Percentiles rank a stretch among this genome's conserved stretches.
Conservation (phyloP, 2,113 vertebrate genomes). For the Pollachius pollachius region DNA sequence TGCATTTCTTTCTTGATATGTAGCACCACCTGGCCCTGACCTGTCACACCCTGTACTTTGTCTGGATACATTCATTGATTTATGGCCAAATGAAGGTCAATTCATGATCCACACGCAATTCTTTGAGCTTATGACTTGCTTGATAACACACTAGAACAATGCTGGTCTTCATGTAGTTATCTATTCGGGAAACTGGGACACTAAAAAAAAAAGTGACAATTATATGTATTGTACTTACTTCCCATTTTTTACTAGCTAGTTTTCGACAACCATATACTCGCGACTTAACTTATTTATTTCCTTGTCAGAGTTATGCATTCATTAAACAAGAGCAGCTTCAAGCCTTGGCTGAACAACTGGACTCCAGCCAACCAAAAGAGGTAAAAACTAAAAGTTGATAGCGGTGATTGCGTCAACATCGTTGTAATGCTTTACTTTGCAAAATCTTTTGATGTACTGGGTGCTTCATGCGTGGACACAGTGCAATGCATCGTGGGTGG, state of each 20-base stretch:
- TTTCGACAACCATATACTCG: neutral
- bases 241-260: neutral
- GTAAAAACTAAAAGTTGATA: constrained; percentile 59
- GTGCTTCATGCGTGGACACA: neutral
- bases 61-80: neutral
- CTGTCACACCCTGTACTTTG: no score
- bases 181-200: neutral
- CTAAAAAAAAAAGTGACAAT: neutral
- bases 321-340: constrained; percentile 94
- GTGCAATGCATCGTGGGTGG: neutral
- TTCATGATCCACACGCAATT: neutral
- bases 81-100: neutral
- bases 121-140: neutral
- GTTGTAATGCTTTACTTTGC: no score
- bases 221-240: neutral
- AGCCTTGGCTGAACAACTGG: constrained; percentile 83
- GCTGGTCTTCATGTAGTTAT: neutral
- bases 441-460: no score
- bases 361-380: constrained; percentile 85
- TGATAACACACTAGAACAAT: neutral
- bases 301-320: constrained; percentile 86
- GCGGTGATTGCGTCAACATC: neutral
- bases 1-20: no score
- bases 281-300: constrained; percentile 18
- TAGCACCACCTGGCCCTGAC: no score